phyloP scores from a whole-genome alignment of 2,113 vertebrate species.

The Clupea harengus region DNA sequence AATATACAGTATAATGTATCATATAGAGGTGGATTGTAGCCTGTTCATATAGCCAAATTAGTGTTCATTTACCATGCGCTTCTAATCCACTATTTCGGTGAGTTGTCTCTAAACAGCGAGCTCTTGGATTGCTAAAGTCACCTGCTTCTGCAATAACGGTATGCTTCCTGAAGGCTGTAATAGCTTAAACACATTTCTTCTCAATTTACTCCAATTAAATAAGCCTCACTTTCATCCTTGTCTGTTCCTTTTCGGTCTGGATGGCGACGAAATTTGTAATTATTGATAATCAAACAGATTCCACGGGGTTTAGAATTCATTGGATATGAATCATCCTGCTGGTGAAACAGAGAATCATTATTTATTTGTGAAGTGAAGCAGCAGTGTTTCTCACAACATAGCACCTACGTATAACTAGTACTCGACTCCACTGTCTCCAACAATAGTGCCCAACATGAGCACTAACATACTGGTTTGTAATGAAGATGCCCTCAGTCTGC shows the following conservation, averaged over 20 bases:
- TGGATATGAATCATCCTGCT: slow-evolving; percentile 26
- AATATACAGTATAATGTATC: no score
- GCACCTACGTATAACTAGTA: background rate
- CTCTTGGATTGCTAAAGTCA: no score
- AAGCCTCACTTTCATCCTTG: slow-evolving; percentile 31
- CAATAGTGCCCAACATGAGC: no score
- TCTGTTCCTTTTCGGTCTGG: slow-evolving; percentile 17
- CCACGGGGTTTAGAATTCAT: slow-evolving; percentile 32
- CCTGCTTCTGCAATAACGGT: no score
- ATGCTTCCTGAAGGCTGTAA: no score
- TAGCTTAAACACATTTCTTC: background rate
- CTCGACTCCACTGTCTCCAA: background rate
- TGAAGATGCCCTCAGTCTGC: no score
- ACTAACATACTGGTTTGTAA: no score
- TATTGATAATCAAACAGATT: slow-evolving; percentile 47
- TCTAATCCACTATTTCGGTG: no score
- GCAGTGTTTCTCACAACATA: background rate
- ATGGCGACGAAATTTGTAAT: slow-evolving; percentile 8
- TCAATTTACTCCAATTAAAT: background rate
- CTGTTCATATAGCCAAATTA: no score
- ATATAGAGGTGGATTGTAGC: no score
- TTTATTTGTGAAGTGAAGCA: background rate
- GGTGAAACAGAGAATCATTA: background rate
- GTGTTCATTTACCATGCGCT: no score
- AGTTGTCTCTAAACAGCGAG: no score